Evolutionary conservation across 1,140 invertebrate genomes (phyloP), one percentile per base, ranked within the genome.

Genomic region (Hyphantria cunea): DNA sequence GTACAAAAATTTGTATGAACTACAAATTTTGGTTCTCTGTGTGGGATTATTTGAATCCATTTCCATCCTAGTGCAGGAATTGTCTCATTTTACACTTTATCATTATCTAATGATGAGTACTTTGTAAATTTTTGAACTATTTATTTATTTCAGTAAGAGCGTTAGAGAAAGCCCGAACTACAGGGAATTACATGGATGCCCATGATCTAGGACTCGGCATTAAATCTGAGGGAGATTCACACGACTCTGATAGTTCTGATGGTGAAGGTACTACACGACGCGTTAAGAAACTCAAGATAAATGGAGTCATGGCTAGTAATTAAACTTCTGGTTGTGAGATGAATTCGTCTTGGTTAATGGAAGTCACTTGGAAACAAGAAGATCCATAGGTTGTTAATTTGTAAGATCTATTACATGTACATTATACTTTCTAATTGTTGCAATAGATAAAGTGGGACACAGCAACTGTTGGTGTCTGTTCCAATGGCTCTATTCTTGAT

Each of bases 151-250:
- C 86, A 94, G 93, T 95, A 70, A 90, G 93, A 64, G 92, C 93
- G 9, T 80, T 95, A 72, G 94, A 95, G 82, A 94, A 94, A 78
- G 93, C 94, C 0, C 92, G 94, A 76, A 92, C 92, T 14, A 94
- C 93, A 11, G 93, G 94, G 3, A 94, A 93, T 72, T 94, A 93
- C 77, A 92, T 93, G 69, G 87, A 90, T 33, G 79, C 84, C 10
- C 82, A 87, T 37, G 87, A 90, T 58, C 47, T 90, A 25, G 86
- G 83, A 7, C 74, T 91, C 68, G 73, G 91, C 78, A 84, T 90
- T 72, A 82, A 92, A 76, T 90, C 92, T 33, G 84, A 90, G 64
- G 88, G 79, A 14, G 90, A 89, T 66, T 91, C 91, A 58, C 91
- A 90, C 47, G 91, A 92, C 62, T 89, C 89, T 0, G 91, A 92